These are phyloP conservation scores for Knipowitschia caucasica DNA, from an alignment of 2,797 vertebrate genomes.

Conservation along the genomic window DNA sequence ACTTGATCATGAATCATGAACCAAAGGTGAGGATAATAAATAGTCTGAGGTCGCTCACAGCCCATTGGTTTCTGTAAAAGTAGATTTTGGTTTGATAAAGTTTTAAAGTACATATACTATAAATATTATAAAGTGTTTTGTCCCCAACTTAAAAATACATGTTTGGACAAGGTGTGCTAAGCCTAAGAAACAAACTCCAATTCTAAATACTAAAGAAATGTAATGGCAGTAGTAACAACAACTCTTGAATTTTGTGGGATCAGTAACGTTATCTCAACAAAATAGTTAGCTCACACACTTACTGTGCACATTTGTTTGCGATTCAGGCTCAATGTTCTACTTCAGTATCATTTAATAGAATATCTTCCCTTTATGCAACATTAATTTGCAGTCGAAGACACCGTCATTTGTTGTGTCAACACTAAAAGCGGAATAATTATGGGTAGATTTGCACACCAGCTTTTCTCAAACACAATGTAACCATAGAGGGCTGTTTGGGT, in stretches of 20 bases:
- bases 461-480: constrained; percentile 13
- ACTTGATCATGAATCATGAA: no score
- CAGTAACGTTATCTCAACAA: not conserved
- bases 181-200: no score
- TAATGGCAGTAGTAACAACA: no score
- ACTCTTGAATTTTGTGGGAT: not conserved
- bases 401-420: constrained; percentile 17
- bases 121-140: no score
- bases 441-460: constrained; percentile 16
- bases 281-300: not conserved
- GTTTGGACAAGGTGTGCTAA: no score
- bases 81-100: no score
- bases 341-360: constrained; percentile 1
- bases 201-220: no score
- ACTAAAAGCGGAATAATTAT: constrained; percentile 27
- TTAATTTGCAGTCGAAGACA: constrained; percentile 40
- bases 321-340: not conserved
- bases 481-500: not conserved
- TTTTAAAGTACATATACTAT: no score
- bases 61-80: no score
- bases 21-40: no score
- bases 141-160: no score
- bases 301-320: not conserved
- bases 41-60: no score
- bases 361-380: not conserved